These are phyloP conservation scores for Arctia plantaginis DNA, from an alignment of 2,888 invertebrate genomes.

Conservation along the genomic window DNA sequence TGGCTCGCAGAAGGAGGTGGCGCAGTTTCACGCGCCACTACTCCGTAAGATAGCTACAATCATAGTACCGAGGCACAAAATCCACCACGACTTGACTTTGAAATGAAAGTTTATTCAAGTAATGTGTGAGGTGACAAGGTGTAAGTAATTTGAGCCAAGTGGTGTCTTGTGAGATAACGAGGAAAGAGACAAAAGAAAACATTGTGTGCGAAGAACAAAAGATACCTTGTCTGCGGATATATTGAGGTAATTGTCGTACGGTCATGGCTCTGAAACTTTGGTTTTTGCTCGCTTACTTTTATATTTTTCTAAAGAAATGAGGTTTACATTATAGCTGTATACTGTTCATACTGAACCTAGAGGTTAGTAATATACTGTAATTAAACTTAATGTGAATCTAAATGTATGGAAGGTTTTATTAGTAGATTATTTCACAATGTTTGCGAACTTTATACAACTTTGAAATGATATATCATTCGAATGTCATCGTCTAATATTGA, in stretches of 20 bases:
- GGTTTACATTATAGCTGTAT: neutral
- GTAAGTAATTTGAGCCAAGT: conserved; percentile 3
- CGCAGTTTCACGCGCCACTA: no score
- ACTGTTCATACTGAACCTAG: neutral
- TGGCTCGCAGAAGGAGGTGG: no score
- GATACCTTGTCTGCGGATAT: conserved; percentile 20
- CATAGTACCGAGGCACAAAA: no score
- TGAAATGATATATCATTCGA: neutral
- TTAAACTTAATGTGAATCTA: no score
- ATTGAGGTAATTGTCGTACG: conserved; percentile 17
- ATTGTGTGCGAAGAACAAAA: conserved; percentile 43
- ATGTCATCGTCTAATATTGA: neutral
- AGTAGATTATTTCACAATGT: neutral
- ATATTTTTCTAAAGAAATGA: neutral
- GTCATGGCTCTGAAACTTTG: neutral
- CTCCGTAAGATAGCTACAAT: no score
- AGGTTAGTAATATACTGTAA: no score
- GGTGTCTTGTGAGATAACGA: conserved; percentile 36
- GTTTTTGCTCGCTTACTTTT: neutral
- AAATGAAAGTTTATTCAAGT: neutral
- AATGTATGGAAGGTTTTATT: neutral
- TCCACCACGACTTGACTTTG: neutral
- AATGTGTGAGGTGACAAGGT: neutral
- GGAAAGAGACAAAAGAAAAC: conserved; percentile 40
- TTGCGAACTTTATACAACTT: neutral